Conservation (phyloP, 2,888 invertebrate genomes). For the Acleris cristana region DNA sequence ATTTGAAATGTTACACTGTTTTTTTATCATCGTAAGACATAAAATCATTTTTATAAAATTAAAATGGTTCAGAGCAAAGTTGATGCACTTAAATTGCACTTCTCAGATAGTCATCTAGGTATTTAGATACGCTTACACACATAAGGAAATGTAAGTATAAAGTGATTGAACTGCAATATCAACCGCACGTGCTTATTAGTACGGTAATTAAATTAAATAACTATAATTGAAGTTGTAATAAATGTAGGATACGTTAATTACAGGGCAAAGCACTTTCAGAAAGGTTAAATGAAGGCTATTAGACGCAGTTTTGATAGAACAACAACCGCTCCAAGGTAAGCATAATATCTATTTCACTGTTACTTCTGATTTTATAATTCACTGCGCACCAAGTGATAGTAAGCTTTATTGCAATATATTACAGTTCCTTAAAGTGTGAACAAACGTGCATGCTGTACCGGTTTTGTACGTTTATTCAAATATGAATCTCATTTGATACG, state of each 20-base stretch:
- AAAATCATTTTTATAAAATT: neutral
- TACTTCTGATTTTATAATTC: slow-evolving; percentile 29
- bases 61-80: too few relatives aligned
- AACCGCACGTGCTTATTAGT: too few relatives aligned
- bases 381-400: neutral
- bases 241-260: neutral
- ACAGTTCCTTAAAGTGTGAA: neutral
- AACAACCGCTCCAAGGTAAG: slow-evolving; percentile 24
- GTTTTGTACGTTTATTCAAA: neutral
- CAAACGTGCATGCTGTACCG: slow-evolving; percentile 1
- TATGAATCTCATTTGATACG: neutral
- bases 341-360: slow-evolving; percentile 31
- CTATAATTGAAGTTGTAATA: too few relatives aligned
- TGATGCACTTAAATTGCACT: too few relatives aligned
- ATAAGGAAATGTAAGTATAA: too few relatives aligned
- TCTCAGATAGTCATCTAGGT: too few relatives aligned
- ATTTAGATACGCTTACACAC: too few relatives aligned
- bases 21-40: neutral
- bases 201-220: too few relatives aligned
- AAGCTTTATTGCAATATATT: neutral
- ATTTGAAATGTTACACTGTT: slow-evolving; percentile 41
- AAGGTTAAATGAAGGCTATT: slow-evolving; percentile 24
- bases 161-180: too few relatives aligned
- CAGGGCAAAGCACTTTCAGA: slow-evolving; percentile 3
- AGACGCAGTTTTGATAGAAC: slow-evolving; percentile 28